A percentile compares a stretch with the other conserved stretches of the same genome.
Evolutionary conservation across 2,113 vertebrate species (phyloP).

Genomic region (Paracanthobrama guichenoti): DNA sequence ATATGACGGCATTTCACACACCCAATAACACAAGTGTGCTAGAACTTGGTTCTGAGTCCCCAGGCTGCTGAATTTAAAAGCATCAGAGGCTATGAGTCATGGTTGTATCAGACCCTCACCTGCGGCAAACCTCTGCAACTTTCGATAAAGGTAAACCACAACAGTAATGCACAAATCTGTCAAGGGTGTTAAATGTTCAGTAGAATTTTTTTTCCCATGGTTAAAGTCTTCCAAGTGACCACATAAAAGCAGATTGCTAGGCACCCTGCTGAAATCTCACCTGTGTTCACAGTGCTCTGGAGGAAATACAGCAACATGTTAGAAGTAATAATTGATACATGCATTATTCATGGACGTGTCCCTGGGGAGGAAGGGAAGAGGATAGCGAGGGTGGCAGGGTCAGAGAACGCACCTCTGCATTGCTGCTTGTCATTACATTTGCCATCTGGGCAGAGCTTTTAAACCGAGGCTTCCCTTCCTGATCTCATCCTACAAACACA

Average conservation of each 20-base stretch:
- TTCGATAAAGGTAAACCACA: conserved; percentile 27
- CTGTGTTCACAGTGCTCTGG: conserved; percentile 5
- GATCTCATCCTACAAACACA: conserved; percentile 17
- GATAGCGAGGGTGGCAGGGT: conserved; percentile 11
- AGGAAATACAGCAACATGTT: conserved; percentile 42
- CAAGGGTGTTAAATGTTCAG: conserved; percentile 33
- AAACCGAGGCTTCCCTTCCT: conserved; percentile 46
- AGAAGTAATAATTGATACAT: conserved; percentile 57
- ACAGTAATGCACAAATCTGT: conserved; percentile 11
- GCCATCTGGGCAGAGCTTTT: conserved; percentile 44
- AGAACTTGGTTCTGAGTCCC: neutral
- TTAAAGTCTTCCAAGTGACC: conserved; percentile 18
- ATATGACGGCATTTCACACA: neutral
- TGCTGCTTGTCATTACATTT: conserved; percentile 47
- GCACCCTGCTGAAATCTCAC: neutral
- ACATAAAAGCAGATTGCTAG: conserved; percentile 35
- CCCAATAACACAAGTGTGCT: neutral
- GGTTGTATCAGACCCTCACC: neutral
- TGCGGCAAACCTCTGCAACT: conserved; percentile 26
- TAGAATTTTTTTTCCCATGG: neutral
- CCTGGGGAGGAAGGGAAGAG: conserved; percentile 13
- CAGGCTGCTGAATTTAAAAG: neutral
- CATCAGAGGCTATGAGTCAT: conserved; percentile 12
- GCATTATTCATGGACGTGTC: conserved; percentile 51
- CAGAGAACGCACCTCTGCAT: conserved; percentile 37